Evolutionary conservation across 2,888 invertebrate species (phyloP).

Genomic region (Bugula neritina): DNA sequence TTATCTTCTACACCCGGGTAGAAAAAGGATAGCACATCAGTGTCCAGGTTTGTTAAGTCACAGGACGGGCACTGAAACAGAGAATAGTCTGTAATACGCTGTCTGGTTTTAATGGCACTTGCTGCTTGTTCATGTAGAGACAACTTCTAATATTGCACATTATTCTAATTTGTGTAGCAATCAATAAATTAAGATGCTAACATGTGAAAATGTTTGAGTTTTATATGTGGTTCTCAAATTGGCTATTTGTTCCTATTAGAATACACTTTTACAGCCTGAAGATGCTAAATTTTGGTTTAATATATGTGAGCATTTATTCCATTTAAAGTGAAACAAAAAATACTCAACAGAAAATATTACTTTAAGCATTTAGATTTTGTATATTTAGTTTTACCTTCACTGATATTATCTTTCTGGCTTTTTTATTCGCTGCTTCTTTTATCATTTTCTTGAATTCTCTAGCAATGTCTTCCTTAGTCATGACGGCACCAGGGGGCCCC

Average conservation of each 20-base stretch:
- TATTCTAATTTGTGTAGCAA: no score
- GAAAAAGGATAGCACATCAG: constrained; percentile 13
- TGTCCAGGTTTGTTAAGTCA: background rate
- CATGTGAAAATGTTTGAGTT: no score
- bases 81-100: no score
- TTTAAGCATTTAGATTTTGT: background rate
- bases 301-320: no score
- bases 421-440: constrained; percentile 31
- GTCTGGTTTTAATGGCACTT: no score
- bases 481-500: constrained; percentile 44
- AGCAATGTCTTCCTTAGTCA: constrained; percentile 45
- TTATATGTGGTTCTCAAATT: no score
- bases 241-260: no score
- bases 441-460: constrained; percentile 43
- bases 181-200: background rate
- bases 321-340: background rate
- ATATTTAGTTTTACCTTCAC: background rate
- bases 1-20: constrained; percentile 18
- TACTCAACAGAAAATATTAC: background rate
- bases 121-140: background rate
- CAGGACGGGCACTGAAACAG: constrained; percentile 16
- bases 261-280: no score
- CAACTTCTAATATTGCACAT: background rate
- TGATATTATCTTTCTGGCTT: constrained; percentile 14
- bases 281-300: no score